Evolutionary conservation across 2,797 vertebrate genomes (phyloP).

Genomic region (Phaenicophaeus curvirostris): DNA sequence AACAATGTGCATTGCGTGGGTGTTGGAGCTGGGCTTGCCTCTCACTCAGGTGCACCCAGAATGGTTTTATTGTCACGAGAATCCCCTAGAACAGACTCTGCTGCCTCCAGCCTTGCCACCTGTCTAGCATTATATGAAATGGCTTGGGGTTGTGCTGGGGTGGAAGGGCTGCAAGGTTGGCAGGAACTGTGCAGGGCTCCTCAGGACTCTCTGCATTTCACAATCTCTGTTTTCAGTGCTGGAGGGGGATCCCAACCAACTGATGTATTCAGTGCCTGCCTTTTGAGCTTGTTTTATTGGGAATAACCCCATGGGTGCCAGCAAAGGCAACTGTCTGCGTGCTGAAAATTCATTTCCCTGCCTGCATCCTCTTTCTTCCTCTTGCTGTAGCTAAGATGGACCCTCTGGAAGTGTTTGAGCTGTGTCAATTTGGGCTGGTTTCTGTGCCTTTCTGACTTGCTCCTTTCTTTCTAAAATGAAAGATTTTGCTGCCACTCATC

Average conservation of each 20-base stretch:
- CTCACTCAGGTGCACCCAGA: neutral
- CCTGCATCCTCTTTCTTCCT: neutral
- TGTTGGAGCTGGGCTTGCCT: neutral
- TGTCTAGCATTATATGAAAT: neutral
- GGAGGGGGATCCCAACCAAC: neutral
- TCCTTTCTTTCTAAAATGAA: neutral
- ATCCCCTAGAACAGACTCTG: neutral
- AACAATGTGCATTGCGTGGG: fast-evolving
- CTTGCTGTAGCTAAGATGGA: neutral
- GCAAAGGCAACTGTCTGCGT: neutral
- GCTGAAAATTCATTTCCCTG: neutral
- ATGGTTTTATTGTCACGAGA: neutral
- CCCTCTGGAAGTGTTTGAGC: neutral
- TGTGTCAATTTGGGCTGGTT: neutral
- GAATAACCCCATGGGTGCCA: neutral
- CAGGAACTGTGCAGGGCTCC: neutral
- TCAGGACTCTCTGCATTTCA: neutral
- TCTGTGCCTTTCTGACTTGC: neutral
- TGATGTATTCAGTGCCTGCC: neutral
- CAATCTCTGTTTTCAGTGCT: neutral
- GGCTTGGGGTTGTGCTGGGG: neutral
- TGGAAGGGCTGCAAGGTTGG: neutral
- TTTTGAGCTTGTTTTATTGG: neutral
- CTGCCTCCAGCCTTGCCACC: neutral
- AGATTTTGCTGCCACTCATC: fast-evolving